Conservation (phyloP, 1,140 invertebrate species). For the Tyrophagus putrescentiae region DNA sequence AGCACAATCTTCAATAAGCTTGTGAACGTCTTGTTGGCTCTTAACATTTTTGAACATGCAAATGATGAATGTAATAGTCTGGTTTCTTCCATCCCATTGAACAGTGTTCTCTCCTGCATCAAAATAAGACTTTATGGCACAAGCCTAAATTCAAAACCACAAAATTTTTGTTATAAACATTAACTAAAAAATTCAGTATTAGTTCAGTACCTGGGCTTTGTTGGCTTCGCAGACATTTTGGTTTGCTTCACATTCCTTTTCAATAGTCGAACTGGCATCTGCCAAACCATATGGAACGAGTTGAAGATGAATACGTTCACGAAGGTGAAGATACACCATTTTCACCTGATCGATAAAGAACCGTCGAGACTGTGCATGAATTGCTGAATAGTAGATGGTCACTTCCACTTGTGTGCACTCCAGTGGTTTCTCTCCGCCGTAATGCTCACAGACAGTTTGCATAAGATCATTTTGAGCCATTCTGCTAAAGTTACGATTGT, state of each 20-base stretch:
- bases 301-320: slow-evolving; percentile 17
- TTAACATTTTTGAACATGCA: slow-evolving; percentile 23
- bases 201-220: slow-evolving; percentile 13
- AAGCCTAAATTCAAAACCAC: too few species aligned
- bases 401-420: slow-evolving; percentile 17
- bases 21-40: not conserved
- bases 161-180: too few species aligned
- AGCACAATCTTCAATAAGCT: slow-evolving; percentile 14
- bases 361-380: slow-evolving; percentile 17
- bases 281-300: slow-evolving; percentile 16
- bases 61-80: slow-evolving; percentile 16
- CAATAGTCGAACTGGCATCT: not conserved
- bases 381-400: slow-evolving; percentile 16
- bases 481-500: slow-evolving; percentile 12
- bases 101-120: not conserved
- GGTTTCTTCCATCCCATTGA: slow-evolving; percentile 20
- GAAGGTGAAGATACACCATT: slow-evolving; percentile 1
- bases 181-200: not conserved
- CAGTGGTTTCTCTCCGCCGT: slow-evolving; percentile 20
- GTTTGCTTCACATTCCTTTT: not conserved
- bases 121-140: slow-evolving; percentile 17
- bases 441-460: slow-evolving; percentile 15
- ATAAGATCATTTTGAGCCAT: slow-evolving; percentile 13
- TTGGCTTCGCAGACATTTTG: slow-evolving; percentile 10
- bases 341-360: slow-evolving; percentile 22